Conservation (phyloP, 1,140 invertebrate species). For the Meloidogyne exigua region DNA sequence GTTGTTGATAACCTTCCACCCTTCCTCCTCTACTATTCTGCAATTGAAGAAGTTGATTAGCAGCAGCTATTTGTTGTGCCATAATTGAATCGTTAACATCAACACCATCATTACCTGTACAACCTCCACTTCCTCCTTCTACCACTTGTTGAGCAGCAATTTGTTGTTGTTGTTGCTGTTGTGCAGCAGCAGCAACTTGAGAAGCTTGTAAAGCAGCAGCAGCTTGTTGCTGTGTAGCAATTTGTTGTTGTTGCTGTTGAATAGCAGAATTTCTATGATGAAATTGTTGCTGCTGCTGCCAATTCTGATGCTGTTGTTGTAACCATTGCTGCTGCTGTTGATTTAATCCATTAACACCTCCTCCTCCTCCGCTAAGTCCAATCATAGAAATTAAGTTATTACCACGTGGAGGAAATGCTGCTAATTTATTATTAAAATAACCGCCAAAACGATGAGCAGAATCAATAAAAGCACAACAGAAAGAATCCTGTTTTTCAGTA, state of each 20-base stretch:
- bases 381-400: constrained; percentile 6
- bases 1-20: not conserved
- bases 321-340: not conserved
- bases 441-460: constrained; percentile 20
- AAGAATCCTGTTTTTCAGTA: constrained; percentile 61
- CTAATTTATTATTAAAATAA: not conserved
- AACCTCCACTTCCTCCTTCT: not conserved
- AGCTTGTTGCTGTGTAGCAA: not conserved
- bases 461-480: constrained; percentile 60
- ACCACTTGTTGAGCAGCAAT: not conserved
- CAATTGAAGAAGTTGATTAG: not conserved
- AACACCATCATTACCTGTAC: not conserved
- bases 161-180: not conserved
- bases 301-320: constrained; percentile 31
- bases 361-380: not conserved
- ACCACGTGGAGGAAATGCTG: constrained; percentile 22
- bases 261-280: constrained; percentile 9
- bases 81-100: not conserved
- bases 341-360: not conserved
- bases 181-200: not conserved
- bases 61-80: not conserved
- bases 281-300: constrained; percentile 18
- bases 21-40: not conserved
- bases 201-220: not conserved
- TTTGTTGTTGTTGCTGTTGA: constrained; percentile 6